Conservation (phyloP, 1,140 invertebrate genomes). For the Drosophila paulistorum region DNA sequence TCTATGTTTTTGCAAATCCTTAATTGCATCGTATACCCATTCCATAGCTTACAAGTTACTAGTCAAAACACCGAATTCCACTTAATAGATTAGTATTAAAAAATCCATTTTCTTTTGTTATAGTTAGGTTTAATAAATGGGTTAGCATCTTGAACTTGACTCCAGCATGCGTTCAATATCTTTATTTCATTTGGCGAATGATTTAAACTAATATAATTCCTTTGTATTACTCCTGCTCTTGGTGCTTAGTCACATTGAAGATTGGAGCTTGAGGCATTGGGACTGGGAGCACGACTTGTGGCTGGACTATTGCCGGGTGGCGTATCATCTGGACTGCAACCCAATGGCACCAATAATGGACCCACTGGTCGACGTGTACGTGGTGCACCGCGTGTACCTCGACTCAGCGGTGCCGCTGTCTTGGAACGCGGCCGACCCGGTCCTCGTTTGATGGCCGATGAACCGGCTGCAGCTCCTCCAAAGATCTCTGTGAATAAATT, state of each 20-base stretch:
- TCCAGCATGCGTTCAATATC: background rate
- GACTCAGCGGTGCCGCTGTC: slow-evolving; percentile 86
- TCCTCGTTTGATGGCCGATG: slow-evolving; percentile 84
- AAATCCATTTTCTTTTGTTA: background rate
- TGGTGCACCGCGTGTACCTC: slow-evolving; percentile 83
- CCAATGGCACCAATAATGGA: slow-evolving; percentile 86
- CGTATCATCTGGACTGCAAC: slow-evolving; percentile 83
- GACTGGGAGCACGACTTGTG: slow-evolving; percentile 73
- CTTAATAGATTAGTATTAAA: background rate
- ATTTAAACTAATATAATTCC: slow-evolving; percentile 1
- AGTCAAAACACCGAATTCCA: background rate
- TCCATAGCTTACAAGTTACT: background rate
- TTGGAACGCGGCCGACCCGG: slow-evolving; percentile 90
- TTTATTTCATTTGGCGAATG: slow-evolving; percentile 1
- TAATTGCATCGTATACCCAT: too few relatives aligned
- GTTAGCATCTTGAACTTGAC: too few relatives aligned
- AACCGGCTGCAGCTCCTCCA: slow-evolving; percentile 19
- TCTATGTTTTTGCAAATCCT: too few relatives aligned
- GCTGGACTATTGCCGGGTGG: slow-evolving; percentile 69
- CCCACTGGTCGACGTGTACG: slow-evolving; percentile 85
- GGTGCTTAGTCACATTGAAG: slow-evolving; percentile 5
- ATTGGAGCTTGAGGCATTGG: slow-evolving; percentile 19
- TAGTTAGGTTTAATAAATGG: too few relatives aligned
- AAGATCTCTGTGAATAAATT: slow-evolving; percentile 3
- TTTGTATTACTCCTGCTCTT: background rate